Conservation (phyloP, 1,140 invertebrate genomes). For the Battus philenor region DNA sequence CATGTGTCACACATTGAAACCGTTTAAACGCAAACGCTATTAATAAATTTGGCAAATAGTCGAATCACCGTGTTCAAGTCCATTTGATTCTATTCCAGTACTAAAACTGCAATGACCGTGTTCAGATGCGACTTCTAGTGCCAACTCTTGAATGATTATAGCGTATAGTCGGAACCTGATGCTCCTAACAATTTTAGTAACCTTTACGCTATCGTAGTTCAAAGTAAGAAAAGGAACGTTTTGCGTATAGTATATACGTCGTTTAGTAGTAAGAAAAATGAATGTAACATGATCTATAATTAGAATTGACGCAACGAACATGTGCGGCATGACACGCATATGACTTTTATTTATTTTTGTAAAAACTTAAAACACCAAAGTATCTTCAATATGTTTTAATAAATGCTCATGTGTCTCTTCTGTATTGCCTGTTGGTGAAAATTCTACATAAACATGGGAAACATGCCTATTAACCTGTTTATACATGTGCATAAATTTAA, state of each 20-base stretch:
- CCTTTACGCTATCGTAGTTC: neutral
- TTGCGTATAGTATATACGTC: neutral
- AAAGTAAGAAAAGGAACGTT: neutral
- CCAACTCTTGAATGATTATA: neutral
- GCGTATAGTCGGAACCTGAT: neutral
- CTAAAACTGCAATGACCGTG: neutral
- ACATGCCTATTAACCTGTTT: too few species aligned
- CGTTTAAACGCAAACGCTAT: neutral
- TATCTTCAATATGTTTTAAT: too few species aligned
- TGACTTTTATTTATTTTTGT: too few species aligned
- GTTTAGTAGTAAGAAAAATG: neutral
- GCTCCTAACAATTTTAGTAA: neutral
- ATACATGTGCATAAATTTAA: too few species aligned
- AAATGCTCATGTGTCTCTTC: too few species aligned
- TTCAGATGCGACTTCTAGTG: neutral
- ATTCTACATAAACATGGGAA: too few species aligned
- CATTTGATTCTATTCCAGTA: neutral
- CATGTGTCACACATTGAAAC: too few species aligned
- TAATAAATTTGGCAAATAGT: constrained; percentile 1
- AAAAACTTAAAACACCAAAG: too few species aligned
- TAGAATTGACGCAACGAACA: constrained; percentile 8
- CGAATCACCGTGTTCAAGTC: neutral
- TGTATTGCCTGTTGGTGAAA: too few species aligned
- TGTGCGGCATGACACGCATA: constrained; percentile 4
- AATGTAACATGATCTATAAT: neutral